Evolutionary conservation across 2,888 invertebrate species (phyloP).

Genomic region (Crioceris asparagi): DNA sequence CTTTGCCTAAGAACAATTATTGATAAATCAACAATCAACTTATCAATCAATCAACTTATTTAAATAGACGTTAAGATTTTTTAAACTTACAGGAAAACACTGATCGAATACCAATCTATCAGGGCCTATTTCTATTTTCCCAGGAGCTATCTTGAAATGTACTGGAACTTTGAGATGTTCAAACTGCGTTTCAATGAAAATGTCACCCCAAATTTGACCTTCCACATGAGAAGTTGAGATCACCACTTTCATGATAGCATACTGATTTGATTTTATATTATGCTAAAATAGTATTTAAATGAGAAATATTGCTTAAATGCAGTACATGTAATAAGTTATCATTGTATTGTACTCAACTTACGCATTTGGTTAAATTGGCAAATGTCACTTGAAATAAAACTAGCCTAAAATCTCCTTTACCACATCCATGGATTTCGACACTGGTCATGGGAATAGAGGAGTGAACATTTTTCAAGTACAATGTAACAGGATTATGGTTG

Average conservation of each 20-base stretch:
- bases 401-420: conserved; percentile 36
- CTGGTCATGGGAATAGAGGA: conserved; percentile 49
- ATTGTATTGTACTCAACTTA: conserved; percentile 20
- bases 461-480: conserved; percentile 50
- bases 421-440: conserved; percentile 52
- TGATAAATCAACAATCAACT: conserved; percentile 3
- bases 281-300: conserved; percentile 34
- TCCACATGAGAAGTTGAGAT: conserved; percentile 59
- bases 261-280: conserved; percentile 47
- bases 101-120: conserved; percentile 60
- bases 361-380: conserved; percentile 32
- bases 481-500: conserved; percentile 66
- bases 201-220: conserved; percentile 54
- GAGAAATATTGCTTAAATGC: not conserved
- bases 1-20: conserved; percentile 51
- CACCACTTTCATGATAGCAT: conserved; percentile 61
- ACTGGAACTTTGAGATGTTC: conserved; percentile 62
- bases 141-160: conserved; percentile 62
- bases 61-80: not conserved
- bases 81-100: conserved; percentile 67
- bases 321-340: no score
- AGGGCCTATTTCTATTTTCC: conserved; percentile 57
- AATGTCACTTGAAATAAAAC: conserved; percentile 35
- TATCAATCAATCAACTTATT: not conserved
- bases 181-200: conserved; percentile 61